Base-by-base conservation (phyloP, 2,113 vertebrate genomes). In the Nothobranchius kuhntae region DNA sequence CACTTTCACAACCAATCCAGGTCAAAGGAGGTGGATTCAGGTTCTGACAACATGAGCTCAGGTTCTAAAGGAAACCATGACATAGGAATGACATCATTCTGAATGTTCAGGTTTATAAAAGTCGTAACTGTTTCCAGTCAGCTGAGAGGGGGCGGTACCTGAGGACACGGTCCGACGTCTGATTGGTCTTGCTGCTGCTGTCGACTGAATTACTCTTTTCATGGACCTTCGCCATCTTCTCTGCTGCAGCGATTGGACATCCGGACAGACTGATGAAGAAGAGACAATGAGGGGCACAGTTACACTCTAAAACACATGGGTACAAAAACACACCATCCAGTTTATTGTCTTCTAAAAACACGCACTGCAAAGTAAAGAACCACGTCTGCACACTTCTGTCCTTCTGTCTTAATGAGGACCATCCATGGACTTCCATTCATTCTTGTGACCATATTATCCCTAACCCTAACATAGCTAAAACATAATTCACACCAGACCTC, bases 221-320 rank as follows among this genome's bases (percentile, higher is more conserved):
- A 60, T 99, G 98, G 86, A 96, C 96, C 88, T 99, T 99, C 45
- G 96, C 94, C 92, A 99, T 90, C 90, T 99, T 99, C 89, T 99
- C 98, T 77, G 97, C 96, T 5, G 98, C 98, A 81, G 98, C 98
- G 66, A 99, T 98, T 73, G 97, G 97, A 89, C 98, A 99, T 63
- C 98, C 98, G 8, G 98, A 99, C 87, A 99, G 94, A 94, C 98
- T 99, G 94, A 77, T 81, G 89, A 73, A 76, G 89, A 71, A 15
- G 30, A 21, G 46, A 7, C 13, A 62, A 51, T 52, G 74, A 54
- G 76, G 26, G 24, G 36, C 36, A 53, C 60, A 65, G 53, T 89
- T 78, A 87, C 53, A 58, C 10, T 63, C 69, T 72, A 30, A 30
- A 30, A 30, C 21, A 21, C 21, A 21, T 21, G 21, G 21, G 61